Percentiles rank a stretch among this genome's conserved stretches.
phyloP scores from a whole-genome alignment of 2,113 vertebrate species.

The Equus przewalskii region DNA sequence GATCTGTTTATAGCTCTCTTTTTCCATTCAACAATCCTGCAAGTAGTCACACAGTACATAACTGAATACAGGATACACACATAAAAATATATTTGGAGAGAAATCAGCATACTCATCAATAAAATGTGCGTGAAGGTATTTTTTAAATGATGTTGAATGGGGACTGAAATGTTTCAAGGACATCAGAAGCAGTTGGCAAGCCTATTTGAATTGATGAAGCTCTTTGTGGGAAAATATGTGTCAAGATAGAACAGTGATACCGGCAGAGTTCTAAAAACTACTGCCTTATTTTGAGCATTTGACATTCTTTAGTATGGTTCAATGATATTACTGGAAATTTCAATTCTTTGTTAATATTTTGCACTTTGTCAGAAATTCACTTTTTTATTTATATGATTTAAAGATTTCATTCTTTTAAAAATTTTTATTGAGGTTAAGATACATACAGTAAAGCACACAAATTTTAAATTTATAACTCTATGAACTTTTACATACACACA shows the following conservation, averaged over 20 bases:
- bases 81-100: conserved; percentile 11
- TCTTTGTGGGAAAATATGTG: neutral
- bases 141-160: conserved; percentile 48
- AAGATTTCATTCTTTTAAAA: conserved; percentile 22
- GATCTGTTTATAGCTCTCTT: neutral
- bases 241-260: neutral
- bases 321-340: conserved; percentile 47
- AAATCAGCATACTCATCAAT: conserved; percentile 27
- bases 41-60: neutral
- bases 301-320: neutral
- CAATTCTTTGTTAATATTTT: conserved; percentile 49
- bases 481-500: neutral
- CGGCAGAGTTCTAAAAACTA: neutral
- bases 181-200: conserved; percentile 43
- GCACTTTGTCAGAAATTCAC: neutral
- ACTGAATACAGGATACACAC: neutral
- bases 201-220: conserved; percentile 43
- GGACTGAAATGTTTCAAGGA: conserved; percentile 54
- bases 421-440: neutral
- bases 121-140: conserved; percentile 40
- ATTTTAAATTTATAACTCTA: conserved; percentile 42
- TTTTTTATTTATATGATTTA: conserved; percentile 20
- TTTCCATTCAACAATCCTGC: conserved; percentile 7
- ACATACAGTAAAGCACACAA: neutral
- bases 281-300: conserved; percentile 41